Percentiles rank a stretch among this genome's conserved stretches.
Conservation (phyloP, 2,888 invertebrate genomes). For the Ectemnius cavifrons region DNA sequence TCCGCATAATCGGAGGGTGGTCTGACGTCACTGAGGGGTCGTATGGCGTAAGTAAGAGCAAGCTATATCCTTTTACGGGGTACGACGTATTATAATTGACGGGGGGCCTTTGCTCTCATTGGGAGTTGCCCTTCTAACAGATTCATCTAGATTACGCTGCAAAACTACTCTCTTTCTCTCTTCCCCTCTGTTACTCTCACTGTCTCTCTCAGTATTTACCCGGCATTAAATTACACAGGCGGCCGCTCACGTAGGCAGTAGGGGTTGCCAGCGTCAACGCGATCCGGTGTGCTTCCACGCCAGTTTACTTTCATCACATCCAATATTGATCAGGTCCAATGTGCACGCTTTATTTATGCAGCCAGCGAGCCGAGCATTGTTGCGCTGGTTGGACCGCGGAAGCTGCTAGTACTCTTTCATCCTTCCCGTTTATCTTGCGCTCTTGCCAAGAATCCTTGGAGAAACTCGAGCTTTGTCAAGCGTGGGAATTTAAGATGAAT, state of each 20-base stretch:
- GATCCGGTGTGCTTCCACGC: slow-evolving; percentile 34
- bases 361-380: slow-evolving; percentile 55
- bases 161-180: slow-evolving; percentile 68
- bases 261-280: slow-evolving; percentile 57
- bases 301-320: slow-evolving; percentile 74
- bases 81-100: slow-evolving; percentile 49
- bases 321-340: slow-evolving; percentile 73
- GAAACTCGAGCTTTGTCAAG: neutral
- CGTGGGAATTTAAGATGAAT: no score
- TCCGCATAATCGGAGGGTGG: neutral
- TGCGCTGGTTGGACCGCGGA: slow-evolving; percentile 52
- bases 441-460: neutral
- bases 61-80: slow-evolving; percentile 42
- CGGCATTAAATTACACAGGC: slow-evolving; percentile 75
- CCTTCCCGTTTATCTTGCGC: slow-evolving; percentile 6
- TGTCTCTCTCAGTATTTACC: slow-evolving; percentile 64
- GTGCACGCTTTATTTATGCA: slow-evolving; percentile 70
- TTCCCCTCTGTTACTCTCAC: no score
- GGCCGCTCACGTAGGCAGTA: slow-evolving; percentile 61
- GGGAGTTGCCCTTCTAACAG: slow-evolving; percentile 66
- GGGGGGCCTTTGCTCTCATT: slow-evolving; percentile 31
- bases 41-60: neutral
- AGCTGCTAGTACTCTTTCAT: slow-evolving; percentile 47
- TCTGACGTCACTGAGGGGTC: neutral
- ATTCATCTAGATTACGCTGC: slow-evolving; percentile 70